Conservation (phyloP, 2,888 invertebrate genomes). For the Ectropis crepuscularia region DNA sequence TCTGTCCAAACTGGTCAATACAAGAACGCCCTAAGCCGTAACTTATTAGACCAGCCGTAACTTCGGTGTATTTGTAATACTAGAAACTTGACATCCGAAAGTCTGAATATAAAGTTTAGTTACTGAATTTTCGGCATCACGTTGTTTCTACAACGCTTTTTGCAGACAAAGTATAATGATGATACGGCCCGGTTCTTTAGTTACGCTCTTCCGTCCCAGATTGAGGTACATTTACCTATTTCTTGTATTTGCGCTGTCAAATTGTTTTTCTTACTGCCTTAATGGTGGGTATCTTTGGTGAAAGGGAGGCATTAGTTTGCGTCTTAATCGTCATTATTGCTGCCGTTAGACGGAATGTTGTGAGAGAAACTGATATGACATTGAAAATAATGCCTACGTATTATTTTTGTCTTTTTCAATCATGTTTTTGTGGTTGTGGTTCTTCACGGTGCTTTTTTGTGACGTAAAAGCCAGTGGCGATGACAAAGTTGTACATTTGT, state of each 20-base stretch:
- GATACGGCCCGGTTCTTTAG: slow-evolving; percentile 54
- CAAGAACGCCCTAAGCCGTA: too few relatives aligned
- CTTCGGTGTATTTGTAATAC: neutral
- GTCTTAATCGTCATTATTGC: slow-evolving; percentile 33
- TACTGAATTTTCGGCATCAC: slow-evolving; percentile 36
- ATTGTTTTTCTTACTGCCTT: slow-evolving; percentile 32
- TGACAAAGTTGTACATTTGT: too few relatives aligned
- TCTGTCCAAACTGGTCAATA: too few relatives aligned
- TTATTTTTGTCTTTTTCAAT: too few relatives aligned
- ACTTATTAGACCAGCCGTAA: too few relatives aligned
- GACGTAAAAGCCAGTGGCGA: too few relatives aligned
- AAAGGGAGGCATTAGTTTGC: slow-evolving; percentile 33
- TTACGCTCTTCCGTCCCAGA: slow-evolving; percentile 39
- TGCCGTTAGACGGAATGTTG: slow-evolving; percentile 26
- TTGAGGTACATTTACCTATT: slow-evolving; percentile 33
- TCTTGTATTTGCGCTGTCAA: slow-evolving; percentile 34
- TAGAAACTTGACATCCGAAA: too few relatives aligned
- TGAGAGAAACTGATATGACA: slow-evolving; percentile 16
- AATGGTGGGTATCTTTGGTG: slow-evolving; percentile 27
- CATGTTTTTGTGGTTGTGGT: too few relatives aligned
- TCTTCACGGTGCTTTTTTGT: too few relatives aligned
- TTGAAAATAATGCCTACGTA: neutral
- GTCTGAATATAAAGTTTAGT: neutral
- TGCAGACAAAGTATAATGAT: slow-evolving; percentile 60
- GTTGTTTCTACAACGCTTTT: slow-evolving; percentile 74